Conservation (phyloP, 1,140 invertebrate species). For the Paramacrobiotus metropolitanus region DNA sequence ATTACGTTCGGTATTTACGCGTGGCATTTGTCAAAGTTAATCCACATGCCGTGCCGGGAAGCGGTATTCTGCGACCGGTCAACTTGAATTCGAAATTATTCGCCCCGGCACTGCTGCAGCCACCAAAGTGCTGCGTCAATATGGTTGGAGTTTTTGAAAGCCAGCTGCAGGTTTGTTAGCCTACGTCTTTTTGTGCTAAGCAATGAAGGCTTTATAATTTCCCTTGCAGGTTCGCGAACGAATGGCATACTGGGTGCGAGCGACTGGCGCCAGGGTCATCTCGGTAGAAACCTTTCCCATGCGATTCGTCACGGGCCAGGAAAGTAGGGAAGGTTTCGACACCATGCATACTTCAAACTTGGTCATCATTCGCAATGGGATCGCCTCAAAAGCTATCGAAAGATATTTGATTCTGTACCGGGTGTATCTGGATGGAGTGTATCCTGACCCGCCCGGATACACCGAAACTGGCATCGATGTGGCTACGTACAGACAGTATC, state of each 20-base stretch:
- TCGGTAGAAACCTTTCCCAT: not conserved
- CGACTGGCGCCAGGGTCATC: not conserved
- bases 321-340: not conserved
- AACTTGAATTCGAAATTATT: not conserved
- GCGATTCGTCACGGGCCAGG: not conserved
- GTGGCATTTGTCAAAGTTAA: not conserved
- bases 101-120: not conserved
- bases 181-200: not conserved
- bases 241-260: not conserved
- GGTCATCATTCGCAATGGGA: not conserved
- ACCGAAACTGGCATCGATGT: no score
- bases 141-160: not conserved
- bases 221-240: not conserved
- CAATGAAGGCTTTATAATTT: not conserved
- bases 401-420: not conserved
- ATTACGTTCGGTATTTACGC: not conserved
- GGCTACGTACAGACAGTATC: no score
- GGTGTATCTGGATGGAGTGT: not conserved
- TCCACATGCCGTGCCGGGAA: not conserved
- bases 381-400: not conserved
- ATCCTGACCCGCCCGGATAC: not conserved
- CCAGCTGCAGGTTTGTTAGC: not conserved
- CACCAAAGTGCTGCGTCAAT: not conserved
- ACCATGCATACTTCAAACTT: not conserved
- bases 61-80: not conserved